A percentile compares a stretch with the other conserved stretches of the same genome.
phyloP scores from a whole-genome alignment of 2,888 invertebrate genomes.

The Pristionchus japonicus region DNA sequence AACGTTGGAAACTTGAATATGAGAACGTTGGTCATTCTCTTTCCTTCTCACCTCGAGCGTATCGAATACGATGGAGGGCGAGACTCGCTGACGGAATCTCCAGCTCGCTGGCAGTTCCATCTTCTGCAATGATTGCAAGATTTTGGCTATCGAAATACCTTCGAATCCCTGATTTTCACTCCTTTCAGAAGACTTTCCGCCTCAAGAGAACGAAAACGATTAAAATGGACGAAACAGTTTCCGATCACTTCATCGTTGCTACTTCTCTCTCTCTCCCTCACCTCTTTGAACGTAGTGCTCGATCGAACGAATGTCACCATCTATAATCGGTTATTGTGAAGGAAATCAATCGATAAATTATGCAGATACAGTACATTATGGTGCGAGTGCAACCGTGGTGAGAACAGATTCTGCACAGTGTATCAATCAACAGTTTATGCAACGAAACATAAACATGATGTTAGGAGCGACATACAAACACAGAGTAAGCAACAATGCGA shows the following conservation, averaged over 20 bases:
- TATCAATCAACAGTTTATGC: background rate
- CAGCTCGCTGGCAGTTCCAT: slow-evolving; percentile 21
- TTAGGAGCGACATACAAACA: too few species aligned
- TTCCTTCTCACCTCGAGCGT: background rate
- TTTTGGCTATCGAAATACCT: too few species aligned
- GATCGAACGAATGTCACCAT: slow-evolving; percentile 17
- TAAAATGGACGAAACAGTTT: too few species aligned
- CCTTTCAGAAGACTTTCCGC: too few species aligned
- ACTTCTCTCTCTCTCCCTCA: background rate
- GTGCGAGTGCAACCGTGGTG: background rate
- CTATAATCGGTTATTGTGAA: background rate
- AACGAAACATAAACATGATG: background rate
- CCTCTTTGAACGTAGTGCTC: slow-evolving; percentile 39
- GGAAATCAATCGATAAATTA: background rate
- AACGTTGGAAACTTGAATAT: too few species aligned
- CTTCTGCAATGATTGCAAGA: too few species aligned
- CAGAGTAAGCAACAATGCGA: too few species aligned
- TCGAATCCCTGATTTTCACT: too few species aligned
- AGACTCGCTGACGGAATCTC: slow-evolving; percentile 1
- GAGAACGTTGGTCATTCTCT: too few species aligned
- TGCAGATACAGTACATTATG: background rate
- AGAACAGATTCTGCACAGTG: background rate
- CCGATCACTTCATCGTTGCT: too few species aligned
- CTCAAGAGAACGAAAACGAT: too few species aligned
- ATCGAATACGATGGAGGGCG: background rate